Evolutionary conservation across 2,888 invertebrate species (phyloP).

Genomic region (Digitonthophagus gazella): DNA sequence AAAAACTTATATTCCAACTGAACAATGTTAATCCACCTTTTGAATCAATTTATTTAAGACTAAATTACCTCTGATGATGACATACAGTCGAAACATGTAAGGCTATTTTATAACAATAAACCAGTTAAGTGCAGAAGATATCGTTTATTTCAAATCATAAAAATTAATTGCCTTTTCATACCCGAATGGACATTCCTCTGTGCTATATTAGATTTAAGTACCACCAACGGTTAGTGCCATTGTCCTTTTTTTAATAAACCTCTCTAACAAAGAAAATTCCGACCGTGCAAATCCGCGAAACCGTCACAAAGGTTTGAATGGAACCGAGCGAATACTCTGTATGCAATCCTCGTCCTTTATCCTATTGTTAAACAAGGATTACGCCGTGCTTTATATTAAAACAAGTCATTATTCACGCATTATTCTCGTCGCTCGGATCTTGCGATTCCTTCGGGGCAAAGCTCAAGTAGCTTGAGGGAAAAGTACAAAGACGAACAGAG

Average conservation of each 20-base stretch:
- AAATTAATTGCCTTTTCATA: background rate
- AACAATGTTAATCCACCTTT: too few species aligned
- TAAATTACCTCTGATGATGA: too few species aligned
- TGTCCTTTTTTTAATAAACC: background rate
- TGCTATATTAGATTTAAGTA: background rate
- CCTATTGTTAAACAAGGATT: conserved; percentile 10
- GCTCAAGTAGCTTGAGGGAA: background rate
- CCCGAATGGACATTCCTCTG: background rate
- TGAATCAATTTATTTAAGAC: too few species aligned
- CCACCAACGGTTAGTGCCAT: background rate
- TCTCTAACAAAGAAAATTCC: background rate
- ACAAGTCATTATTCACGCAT: conserved; percentile 7
- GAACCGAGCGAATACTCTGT: background rate
- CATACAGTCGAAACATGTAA: too few species aligned
- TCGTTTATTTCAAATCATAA: too few species aligned
- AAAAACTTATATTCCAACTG: too few species aligned
- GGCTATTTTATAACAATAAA: too few species aligned
- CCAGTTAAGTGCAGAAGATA: too few species aligned
- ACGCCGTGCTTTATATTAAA: conserved; percentile 3
- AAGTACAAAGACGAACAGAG: background rate
- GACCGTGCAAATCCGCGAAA: background rate
- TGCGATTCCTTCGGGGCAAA: background rate
- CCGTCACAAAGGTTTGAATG: background rate
- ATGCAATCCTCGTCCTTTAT: conserved; percentile 7
- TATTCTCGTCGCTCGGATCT: background rate